Conservation (phyloP, 2,888 invertebrate species). For the Anodontia alba region DNA sequence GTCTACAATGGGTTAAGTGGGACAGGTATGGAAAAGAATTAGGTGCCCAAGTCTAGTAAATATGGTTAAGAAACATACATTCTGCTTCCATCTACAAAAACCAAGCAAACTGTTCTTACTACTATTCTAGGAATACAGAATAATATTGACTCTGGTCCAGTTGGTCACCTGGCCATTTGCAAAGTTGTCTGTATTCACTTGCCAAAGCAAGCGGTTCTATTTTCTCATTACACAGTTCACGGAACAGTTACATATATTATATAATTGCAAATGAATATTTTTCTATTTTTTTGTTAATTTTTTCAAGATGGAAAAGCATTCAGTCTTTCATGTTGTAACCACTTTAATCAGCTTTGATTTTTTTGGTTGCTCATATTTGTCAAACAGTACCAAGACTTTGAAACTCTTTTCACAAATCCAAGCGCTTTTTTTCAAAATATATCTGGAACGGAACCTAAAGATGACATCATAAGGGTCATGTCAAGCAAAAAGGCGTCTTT, state of each 20-base stretch:
- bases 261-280: not conserved
- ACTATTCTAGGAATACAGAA: too few relatives aligned
- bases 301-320: not conserved
- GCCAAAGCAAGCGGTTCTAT: not conserved
- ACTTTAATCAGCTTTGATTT: not conserved
- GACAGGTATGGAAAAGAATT: too few relatives aligned
- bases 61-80: too few relatives aligned
- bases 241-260: too few relatives aligned
- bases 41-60: too few relatives aligned
- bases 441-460: not conserved
- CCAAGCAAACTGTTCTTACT: too few relatives aligned
- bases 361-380: not conserved
- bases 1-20: too few relatives aligned
- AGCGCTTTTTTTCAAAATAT: not conserved
- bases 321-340: not conserved
- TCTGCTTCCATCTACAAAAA: too few relatives aligned
- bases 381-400: not conserved
- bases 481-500: not conserved
- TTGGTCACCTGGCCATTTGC: too few relatives aligned
- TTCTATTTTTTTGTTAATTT: constrained; percentile 4
- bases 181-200: not conserved
- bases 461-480: not conserved
- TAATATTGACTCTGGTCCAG: too few relatives aligned
- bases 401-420: not conserved
- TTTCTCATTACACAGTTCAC: not conserved